Conservation (phyloP, 2,888 invertebrate genomes). For the Eilema sororculum region DNA sequence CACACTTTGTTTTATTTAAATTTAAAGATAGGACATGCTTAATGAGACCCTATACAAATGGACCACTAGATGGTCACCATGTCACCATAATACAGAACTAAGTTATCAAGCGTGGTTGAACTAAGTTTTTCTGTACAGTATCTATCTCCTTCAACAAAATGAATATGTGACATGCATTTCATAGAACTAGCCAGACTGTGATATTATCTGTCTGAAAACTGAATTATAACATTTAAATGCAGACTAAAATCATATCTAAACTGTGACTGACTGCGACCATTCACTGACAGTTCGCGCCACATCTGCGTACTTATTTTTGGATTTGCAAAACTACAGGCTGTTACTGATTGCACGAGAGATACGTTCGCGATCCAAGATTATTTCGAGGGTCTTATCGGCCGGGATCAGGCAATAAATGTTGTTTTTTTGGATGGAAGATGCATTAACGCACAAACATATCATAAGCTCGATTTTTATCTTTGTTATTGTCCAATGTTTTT, state of each 20-base stretch:
- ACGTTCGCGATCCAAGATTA: not conserved
- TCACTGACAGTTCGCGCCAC: slow-evolving; percentile 32
- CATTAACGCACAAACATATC: not conserved
- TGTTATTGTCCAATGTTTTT: not conserved
- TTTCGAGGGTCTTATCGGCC: not conserved
- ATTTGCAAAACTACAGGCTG: slow-evolving; percentile 30
- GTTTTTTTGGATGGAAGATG: not conserved
- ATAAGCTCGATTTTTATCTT: not conserved
- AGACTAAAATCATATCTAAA: slow-evolving; percentile 29
- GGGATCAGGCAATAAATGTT: not conserved
- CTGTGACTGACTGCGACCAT: slow-evolving; percentile 28
- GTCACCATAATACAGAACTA: no score
- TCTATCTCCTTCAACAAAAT: not conserved
- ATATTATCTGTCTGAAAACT: not conserved
- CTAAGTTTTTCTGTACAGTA: not conserved
- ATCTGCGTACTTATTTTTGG: slow-evolving; percentile 47
- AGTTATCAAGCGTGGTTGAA: not conserved
- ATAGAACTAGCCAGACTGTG: not conserved
- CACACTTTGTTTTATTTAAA: no score
- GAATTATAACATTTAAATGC: slow-evolving; percentile 17
- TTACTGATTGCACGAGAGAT: not conserved
- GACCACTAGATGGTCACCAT: no score
- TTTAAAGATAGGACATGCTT: no score
- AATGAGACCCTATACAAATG: no score
- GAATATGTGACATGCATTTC: not conserved